Conservation (phyloP, 2,113 vertebrate species). For the Odocoileus hemionus region DNA sequence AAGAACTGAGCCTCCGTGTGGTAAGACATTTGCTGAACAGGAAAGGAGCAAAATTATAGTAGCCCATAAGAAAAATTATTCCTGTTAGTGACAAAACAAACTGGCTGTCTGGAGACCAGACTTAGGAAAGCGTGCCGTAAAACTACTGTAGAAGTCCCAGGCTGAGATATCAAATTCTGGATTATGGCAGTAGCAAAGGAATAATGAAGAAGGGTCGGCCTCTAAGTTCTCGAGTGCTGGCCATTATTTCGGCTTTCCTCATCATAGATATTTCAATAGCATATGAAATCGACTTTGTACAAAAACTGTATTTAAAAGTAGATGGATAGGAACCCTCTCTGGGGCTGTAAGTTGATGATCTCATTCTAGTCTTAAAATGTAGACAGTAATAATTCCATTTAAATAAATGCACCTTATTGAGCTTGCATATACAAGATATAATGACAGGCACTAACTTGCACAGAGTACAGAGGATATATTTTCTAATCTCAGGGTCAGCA, state of each 20-base stretch:
- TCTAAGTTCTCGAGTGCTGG: neutral
- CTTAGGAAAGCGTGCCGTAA: neutral
- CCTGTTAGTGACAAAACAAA: neutral
- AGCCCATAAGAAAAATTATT: neutral
- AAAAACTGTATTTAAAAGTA: neutral
- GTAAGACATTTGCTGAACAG: neutral
- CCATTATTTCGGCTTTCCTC: neutral
- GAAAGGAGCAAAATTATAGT: neutral
- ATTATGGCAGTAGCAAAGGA: neutral
- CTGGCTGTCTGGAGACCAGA: neutral
- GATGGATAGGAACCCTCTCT: neutral
- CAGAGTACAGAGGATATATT: neutral
- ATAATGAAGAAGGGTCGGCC: neutral
- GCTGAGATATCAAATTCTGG: neutral
- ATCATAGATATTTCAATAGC: neutral
- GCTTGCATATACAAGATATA: neutral
- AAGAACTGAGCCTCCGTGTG: neutral
- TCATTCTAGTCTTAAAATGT: neutral
- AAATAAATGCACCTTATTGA: neutral
- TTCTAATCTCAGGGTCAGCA: neutral
- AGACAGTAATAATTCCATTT: neutral
- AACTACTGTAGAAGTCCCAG: neutral
- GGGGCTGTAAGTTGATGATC: neutral
- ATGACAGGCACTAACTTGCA: neutral
- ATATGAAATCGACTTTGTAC: neutral